A percentile compares a stretch with the other conserved stretches of the same genome.
phyloP scores from a whole-genome alignment of 1,140 invertebrate genomes.

The Heliconius nattereri region DNA sequence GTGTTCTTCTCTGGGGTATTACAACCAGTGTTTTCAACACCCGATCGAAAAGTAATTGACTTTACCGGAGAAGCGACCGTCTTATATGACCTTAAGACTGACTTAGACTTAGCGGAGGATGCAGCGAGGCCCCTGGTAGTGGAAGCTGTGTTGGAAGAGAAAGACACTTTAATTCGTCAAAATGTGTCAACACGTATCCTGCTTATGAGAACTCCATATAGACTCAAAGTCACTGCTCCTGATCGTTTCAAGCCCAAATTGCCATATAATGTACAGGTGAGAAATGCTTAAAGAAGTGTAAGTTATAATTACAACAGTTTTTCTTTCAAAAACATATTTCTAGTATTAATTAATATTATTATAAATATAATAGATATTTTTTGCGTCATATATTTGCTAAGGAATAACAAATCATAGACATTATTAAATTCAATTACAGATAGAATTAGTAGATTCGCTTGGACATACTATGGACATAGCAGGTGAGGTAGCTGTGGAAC shows the following conservation, averaged over 20 bases:
- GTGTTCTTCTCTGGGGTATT: conserved; percentile 89
- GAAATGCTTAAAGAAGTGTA: conserved; percentile 49
- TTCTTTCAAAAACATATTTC: too few relatives aligned
- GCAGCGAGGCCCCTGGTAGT: conserved; percentile 88
- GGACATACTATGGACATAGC: conserved; percentile 56
- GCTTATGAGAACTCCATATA: conserved; percentile 91
- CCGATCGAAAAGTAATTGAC: conserved; percentile 88
- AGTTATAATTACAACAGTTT: not conserved
- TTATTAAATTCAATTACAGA: conserved; percentile 43
- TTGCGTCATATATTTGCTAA: too few relatives aligned
- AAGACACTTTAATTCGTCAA: conserved; percentile 89
- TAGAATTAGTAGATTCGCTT: conserved; percentile 66
- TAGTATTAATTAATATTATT: too few relatives aligned
- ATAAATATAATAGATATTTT: too few relatives aligned
- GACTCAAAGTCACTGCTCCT: conserved; percentile 90
- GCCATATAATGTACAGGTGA: conserved; percentile 90
- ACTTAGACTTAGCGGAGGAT: conserved; percentile 88
- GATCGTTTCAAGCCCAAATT: conserved; percentile 94
- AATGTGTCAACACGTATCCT: conserved; percentile 88
- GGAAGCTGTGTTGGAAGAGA: conserved; percentile 91
- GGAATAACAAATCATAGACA: too few relatives aligned
- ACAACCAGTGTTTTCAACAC: conserved; percentile 89
- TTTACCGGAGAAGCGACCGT: conserved; percentile 90
- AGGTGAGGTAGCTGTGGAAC: conserved; percentile 63
- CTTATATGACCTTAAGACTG: conserved; percentile 86